Base-by-base conservation (phyloP, 1,140 invertebrate genomes). In the Mactra quadrangularis region DNA sequence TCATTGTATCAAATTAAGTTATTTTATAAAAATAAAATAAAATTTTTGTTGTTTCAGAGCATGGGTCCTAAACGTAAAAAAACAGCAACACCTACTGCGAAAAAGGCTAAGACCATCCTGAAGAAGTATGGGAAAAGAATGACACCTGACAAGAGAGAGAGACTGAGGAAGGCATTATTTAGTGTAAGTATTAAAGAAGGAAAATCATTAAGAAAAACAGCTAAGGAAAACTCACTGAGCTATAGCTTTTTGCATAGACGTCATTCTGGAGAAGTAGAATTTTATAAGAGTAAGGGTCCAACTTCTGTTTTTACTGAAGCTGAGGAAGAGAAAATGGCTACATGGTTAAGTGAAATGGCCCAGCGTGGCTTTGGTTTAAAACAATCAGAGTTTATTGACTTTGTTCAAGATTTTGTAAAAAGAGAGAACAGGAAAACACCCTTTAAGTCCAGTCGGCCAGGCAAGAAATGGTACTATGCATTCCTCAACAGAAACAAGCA, bases 301-400 rank as follows among this genome's bases (percentile, higher is more conserved):
- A 47, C 25, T 3, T 64, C 66, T n/a, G 62, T 85, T 22, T 77
- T 86, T 27, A 84, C 7, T 38, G 7, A 82, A 62, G 6, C 17
- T 22, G 83, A 85, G 60, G 83, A 84, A 50, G 60, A 60, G 64
- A 33, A 29, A 17, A 86, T 86, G 82, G 76, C 72, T 13, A 41
- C 47, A 27, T 86, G 77, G 76, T 41, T 86, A 29, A 47, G 25
- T 1, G 70, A 84, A 47, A 85, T 86, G 78, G 64, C 71, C 19
- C 11, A 60, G 45, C 13, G 85, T 22, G 72, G 83, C n/a, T 82
- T 84, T 78, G 85, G 85, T 17, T 45, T 86, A 17, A 82, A 64
- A 38, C 47, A 35, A 22, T 38, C 22, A 3, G 77, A 86, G 41
- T 85, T 85, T 84, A 59, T 82, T 19, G 74, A 84, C 31, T 82